Conservation (phyloP, 2,113 vertebrate genomes). For the Microcebus tavaratra region DNA sequence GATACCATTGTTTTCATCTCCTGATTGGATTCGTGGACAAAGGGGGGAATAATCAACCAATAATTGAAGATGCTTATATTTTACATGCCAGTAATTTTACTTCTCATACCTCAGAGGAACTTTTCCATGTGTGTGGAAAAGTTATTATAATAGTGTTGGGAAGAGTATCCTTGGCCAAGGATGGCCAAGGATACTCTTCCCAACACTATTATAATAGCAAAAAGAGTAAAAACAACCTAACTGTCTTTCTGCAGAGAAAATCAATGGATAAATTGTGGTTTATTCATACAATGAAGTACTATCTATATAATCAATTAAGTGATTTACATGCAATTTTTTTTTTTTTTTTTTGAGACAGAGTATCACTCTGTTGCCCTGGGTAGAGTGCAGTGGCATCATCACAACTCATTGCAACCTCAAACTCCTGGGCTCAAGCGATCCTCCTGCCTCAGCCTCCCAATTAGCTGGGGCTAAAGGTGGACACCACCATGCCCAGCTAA, state of each 20-base stretch:
- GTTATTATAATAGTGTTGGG: too few species aligned
- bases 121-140: background rate
- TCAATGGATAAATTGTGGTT: background rate
- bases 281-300: background rate
- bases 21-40: background rate
- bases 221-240: background rate
- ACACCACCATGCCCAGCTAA: too few species aligned
- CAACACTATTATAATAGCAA: too few species aligned
- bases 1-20: background rate
- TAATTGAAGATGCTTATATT: background rate
- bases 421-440: too few species aligned
- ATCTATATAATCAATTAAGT: background rate
- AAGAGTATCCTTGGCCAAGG: too few species aligned
- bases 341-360: too few species aligned
- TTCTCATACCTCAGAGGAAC: background rate
- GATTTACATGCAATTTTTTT: background rate
- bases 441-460: too few species aligned
- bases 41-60: background rate
- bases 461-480: too few species aligned
- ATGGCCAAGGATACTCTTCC: too few species aligned
- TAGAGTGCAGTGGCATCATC: too few species aligned
- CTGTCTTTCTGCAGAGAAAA: background rate
- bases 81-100: background rate
- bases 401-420: too few species aligned
- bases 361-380: too few species aligned